phyloP scores from a whole-genome alignment of 2,888 invertebrate genomes.

The Halocaridina rubra region DNA sequence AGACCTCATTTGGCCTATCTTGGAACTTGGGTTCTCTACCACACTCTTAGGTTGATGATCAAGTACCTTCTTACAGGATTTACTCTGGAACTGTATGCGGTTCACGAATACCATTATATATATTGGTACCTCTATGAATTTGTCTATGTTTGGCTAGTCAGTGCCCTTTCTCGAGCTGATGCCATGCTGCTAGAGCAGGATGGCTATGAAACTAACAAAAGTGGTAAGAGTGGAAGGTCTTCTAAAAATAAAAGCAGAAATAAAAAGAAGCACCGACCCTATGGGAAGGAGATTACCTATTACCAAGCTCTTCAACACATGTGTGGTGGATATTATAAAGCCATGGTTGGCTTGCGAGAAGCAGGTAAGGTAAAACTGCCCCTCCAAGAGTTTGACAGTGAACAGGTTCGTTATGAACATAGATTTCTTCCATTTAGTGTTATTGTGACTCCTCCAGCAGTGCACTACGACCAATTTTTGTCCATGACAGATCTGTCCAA shows the following conservation, averaged over 20 bases:
- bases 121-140: slow-evolving; percentile 97
- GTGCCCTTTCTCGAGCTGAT: slow-evolving; percentile 90
- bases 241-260: slow-evolving; percentile 68
- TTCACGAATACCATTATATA: slow-evolving; percentile 95
- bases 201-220: slow-evolving; percentile 70
- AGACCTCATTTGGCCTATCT: slow-evolving; percentile 85
- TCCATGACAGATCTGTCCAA: slow-evolving; percentile 77
- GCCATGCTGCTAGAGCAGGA: slow-evolving; percentile 84
- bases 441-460: slow-evolving; percentile 88
- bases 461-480: slow-evolving; percentile 88
- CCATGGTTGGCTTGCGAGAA: slow-evolving; percentile 88
- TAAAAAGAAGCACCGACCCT: slow-evolving; percentile 78
- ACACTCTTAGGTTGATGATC: slow-evolving; percentile 91
- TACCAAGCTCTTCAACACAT: slow-evolving; percentile 93
- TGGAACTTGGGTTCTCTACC: slow-evolving; percentile 95
- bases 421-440: slow-evolving; percentile 90
- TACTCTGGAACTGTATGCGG: slow-evolving; percentile 93
- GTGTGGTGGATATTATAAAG: slow-evolving; percentile 95
- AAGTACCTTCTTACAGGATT: slow-evolving; percentile 93
- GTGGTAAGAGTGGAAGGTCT: slow-evolving; percentile 60
- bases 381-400: slow-evolving; percentile 89
- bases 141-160: slow-evolving; percentile 92
- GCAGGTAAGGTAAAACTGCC: slow-evolving; percentile 88
- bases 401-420: slow-evolving; percentile 93
- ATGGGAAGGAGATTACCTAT: slow-evolving; percentile 85